Percentiles rank a stretch among this genome's conserved stretches.
Evolutionary conservation across 2,797 vertebrate genomes (phyloP).

Genomic region (Poeciliopsis paucimaculata): DNA sequence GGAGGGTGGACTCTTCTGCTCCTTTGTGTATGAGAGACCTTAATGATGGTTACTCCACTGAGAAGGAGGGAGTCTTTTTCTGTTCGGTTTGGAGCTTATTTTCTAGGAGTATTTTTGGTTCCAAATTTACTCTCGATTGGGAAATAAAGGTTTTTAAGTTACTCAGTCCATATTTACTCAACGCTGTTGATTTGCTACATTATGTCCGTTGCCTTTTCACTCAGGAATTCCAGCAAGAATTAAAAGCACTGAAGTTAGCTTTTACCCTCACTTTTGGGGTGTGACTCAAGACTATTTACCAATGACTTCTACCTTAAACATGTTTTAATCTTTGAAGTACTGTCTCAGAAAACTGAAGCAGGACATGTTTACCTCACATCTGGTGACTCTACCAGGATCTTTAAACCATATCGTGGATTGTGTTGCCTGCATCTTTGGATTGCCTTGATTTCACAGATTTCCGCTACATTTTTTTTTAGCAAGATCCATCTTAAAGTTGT

Average conservation of each 20-base stretch:
- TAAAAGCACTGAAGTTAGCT: not conserved
- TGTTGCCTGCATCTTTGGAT: not conserved
- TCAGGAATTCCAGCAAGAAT: not conserved
- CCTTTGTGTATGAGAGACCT: not conserved
- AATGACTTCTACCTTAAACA: not conserved
- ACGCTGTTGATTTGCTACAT: not conserved
- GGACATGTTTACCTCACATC: not conserved
- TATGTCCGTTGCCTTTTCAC: not conserved
- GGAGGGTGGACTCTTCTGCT: too few species aligned
- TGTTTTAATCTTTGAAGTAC: not conserved
- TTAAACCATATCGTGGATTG: not conserved
- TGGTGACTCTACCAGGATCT: not conserved
- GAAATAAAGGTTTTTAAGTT: too few species aligned
- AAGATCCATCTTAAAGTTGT: not conserved
- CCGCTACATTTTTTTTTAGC: not conserved
- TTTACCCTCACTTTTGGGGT: not conserved
- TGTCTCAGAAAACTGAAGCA: not conserved
- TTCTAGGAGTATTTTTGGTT: not conserved
- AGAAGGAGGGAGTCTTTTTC: not conserved
- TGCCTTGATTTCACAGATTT: not conserved
- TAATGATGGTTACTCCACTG: too few species aligned
- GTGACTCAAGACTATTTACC: not conserved
- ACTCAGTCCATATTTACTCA: too few species aligned
- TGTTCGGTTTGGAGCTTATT: not conserved
- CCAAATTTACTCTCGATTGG: not conserved